A percentile compares a stretch with the other conserved stretches of the same genome.
Conservation (phyloP, 2,888 invertebrate genomes). For the Gastrophysa polygoni region DNA sequence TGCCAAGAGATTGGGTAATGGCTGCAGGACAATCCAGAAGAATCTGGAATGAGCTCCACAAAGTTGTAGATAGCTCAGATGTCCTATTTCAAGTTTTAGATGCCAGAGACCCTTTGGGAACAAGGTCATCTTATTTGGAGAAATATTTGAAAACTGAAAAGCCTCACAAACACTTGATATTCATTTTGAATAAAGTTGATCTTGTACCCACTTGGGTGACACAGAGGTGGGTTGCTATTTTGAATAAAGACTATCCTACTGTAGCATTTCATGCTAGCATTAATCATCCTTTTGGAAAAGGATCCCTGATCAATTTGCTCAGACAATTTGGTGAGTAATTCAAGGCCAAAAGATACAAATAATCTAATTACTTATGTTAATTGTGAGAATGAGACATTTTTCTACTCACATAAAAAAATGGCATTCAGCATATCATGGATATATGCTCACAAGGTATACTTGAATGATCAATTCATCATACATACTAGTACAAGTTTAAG, state of each 20-base stretch:
- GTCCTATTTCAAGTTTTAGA: conserved; percentile 95
- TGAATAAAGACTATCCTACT: conserved; percentile 95
- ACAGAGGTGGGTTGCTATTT: conserved; percentile 94
- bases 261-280: conserved; percentile 98
- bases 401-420: no score
- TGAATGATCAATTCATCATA: no score
- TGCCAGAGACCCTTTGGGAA: conserved; percentile 96
- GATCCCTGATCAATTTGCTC: conserved; percentile 92
- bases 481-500: no score
- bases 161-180: conserved; percentile 95
- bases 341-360: neutral
- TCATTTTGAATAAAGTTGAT: conserved; percentile 96
- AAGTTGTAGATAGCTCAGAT: conserved; percentile 98
- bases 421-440: no score
- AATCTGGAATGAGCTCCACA: conserved; percentile 99
- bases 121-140: conserved; percentile 90
- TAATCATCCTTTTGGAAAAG: conserved; percentile 98
- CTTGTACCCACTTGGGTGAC: conserved; percentile 98
- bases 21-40: conserved; percentile 94
- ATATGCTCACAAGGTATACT: no score
- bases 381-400: no score
- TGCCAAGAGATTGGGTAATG: conserved; percentile 92
- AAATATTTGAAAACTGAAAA: conserved; percentile 93
- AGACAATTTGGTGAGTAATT: conserved; percentile 77
- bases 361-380: no score